These are phyloP conservation scores for Drosophila kanekoi DNA, from an alignment of 2,888 invertebrate species.

Conservation along the genomic window DNA sequence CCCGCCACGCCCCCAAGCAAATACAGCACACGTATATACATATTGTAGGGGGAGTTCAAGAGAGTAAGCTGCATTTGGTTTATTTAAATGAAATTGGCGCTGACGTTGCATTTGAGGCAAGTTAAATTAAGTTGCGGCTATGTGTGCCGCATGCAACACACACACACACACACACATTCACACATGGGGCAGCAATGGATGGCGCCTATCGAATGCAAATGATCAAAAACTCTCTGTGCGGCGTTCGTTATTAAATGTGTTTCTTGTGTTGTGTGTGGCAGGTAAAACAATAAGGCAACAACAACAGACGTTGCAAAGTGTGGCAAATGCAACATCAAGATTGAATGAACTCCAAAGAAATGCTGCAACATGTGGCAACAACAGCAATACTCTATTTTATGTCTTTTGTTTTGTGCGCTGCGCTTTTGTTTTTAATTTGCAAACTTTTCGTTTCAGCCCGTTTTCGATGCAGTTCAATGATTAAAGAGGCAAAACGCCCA, in stretches of 20 bases:
- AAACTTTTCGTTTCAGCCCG: slow-evolving; percentile 66
- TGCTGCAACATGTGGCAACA: slow-evolving; percentile 81
- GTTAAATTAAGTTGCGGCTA: slow-evolving; percentile 77
- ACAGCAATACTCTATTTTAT: slow-evolving; percentile 52
- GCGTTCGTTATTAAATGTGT: slow-evolving; percentile 70
- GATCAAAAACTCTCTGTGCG: slow-evolving; percentile 57
- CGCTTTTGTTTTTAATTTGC: slow-evolving; percentile 75
- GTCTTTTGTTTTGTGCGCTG: slow-evolving; percentile 72
- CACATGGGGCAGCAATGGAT: slow-evolving; percentile 7
- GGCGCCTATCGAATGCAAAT: slow-evolving; percentile 79
- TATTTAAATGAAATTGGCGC: slow-evolving; percentile 72
- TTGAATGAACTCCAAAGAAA: slow-evolving; percentile 72
- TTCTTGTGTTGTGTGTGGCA: slow-evolving; percentile 48
- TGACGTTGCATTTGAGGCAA: slow-evolving; percentile 38
- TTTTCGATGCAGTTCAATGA: slow-evolving; percentile 79
- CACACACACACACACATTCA: slow-evolving; percentile 4
- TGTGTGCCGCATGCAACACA: slow-evolving; percentile 54
- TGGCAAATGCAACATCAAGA: slow-evolving; percentile 75
- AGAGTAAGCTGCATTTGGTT: slow-evolving; percentile 58
- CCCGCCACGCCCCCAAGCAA: slow-evolving; percentile 63
- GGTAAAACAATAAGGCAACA: slow-evolving; percentile 56
- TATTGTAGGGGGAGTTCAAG: slow-evolving; percentile 65
- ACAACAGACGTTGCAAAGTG: slow-evolving; percentile 47
- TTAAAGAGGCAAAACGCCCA: slow-evolving; percentile 79
- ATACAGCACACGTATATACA: slow-evolving; percentile 8